These are phyloP conservation scores for Diloba caeruleocephala DNA, from an alignment of 2,888 invertebrate species.

Conservation along the genomic window DNA sequence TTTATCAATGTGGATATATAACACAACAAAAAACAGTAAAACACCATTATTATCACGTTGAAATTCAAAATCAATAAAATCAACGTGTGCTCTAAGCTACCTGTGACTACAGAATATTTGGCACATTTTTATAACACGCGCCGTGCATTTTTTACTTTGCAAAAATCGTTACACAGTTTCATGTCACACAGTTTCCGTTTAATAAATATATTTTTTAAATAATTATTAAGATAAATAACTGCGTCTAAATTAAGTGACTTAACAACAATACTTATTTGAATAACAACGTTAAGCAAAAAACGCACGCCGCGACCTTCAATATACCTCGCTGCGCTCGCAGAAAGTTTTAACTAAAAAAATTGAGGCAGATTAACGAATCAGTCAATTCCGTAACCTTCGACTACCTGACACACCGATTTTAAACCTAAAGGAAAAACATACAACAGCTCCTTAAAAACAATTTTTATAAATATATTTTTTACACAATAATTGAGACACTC, in stretches of 20 bases:
- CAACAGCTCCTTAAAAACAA: slow-evolving; percentile 64
- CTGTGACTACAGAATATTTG: slow-evolving; percentile 84
- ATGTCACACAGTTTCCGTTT: slow-evolving; percentile 16
- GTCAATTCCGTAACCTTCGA: slow-evolving; percentile 74
- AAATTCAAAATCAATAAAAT: slow-evolving; percentile 29
- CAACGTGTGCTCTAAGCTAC: slow-evolving; percentile 63
- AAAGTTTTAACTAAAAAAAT: slow-evolving; percentile 62
- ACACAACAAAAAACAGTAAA: slow-evolving; percentile 41
- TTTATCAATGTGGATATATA: slow-evolving; percentile 14
- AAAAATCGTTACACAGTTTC: slow-evolving; percentile 14
- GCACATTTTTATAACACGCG: slow-evolving; percentile 74
- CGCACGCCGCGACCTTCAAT: slow-evolving; percentile 49
- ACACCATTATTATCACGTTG: slow-evolving; percentile 5
- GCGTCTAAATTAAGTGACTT: slow-evolving; percentile 17
- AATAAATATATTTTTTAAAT: slow-evolving; percentile 2
- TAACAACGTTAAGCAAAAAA: slow-evolving; percentile 46
- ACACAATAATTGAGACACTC: slow-evolving; percentile 63
- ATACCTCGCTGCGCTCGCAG: slow-evolving; percentile 50
- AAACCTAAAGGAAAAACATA: slow-evolving; percentile 66
- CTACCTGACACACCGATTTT: slow-evolving; percentile 50
- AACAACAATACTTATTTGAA: slow-evolving; percentile 19
- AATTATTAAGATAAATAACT: slow-evolving; percentile 22
- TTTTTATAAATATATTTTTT: slow-evolving; percentile 58
- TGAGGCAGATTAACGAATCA: slow-evolving; percentile 74
- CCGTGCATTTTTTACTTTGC: slow-evolving; percentile 58